Conservation (phyloP, 2,888 invertebrate species). For the Mystacides longicornis region DNA sequence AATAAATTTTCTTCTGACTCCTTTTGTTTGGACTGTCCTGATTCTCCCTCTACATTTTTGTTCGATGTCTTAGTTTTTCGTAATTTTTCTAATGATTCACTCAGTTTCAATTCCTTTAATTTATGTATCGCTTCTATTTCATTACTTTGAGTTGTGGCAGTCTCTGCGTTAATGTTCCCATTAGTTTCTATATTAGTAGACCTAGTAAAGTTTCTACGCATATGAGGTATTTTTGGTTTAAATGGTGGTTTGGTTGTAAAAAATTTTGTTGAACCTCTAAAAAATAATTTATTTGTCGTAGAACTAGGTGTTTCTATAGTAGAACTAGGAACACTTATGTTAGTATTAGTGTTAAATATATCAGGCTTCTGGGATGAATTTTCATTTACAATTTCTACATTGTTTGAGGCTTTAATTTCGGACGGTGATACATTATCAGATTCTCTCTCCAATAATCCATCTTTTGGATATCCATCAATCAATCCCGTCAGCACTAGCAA, state of each 20-base stretch:
- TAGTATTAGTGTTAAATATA: constrained; percentile 4
- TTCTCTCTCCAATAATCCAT: too few species aligned
- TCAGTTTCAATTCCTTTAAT: constrained; percentile 2
- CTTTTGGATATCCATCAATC: too few species aligned
- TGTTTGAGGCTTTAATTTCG: too few species aligned
- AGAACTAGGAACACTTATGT: constrained; percentile 1
- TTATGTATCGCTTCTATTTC: not conserved
- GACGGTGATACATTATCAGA: too few species aligned
- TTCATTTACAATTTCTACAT: too few species aligned
- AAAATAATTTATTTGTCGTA: constrained; percentile 15
- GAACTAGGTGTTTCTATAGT: constrained; percentile 5
- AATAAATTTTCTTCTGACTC: not conserved
- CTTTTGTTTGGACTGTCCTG: not conserved
- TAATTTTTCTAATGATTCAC: not conserved
- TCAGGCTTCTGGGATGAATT: constrained; percentile 2
- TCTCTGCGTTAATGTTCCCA: not conserved
- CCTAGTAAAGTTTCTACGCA: constrained; percentile 17
- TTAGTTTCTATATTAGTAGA: constrained; percentile 7
- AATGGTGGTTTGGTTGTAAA: constrained; percentile 23
- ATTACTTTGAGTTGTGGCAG: not conserved
- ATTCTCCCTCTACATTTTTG: too few species aligned
- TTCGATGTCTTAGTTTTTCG: not conserved
- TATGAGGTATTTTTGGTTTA: constrained; percentile 22
- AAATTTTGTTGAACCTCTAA: constrained; percentile 23
- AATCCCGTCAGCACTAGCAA: too few species aligned